Base-by-base conservation (phyloP, 2,113 vertebrate species). In the Mesitornis unicolor region DNA sequence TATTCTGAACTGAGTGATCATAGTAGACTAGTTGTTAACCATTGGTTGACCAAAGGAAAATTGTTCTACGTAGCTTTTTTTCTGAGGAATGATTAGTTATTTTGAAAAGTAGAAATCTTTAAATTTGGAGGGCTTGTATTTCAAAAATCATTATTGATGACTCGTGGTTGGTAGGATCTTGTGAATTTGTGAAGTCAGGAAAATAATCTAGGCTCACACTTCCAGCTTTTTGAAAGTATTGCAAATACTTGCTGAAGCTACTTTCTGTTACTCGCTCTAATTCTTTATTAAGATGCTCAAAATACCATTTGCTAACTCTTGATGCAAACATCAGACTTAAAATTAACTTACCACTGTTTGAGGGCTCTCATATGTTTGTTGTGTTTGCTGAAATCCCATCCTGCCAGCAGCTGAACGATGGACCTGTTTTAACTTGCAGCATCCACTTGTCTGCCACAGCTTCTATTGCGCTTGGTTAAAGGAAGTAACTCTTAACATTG, bases 241-340 rank as follows among this genome's bases (percentile, higher is more conserved):
- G 43, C 16, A 70, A 88, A 40, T 70, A 60, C n/a, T 75, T 65
- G 24, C 60, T 75, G 71, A 84, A 51, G 19, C 51, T 87, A 2
- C 64, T 84, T 90, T 48, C 60, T 92, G 6, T 79, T 89, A 43
- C 45, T 75, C 53, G 50, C 56, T 74, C 60, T 89, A 48, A 53
- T 80, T 93, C 78, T 94, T 73, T 79, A 53, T 82, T 85, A 70
- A 73, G 75, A 24, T 2, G 48, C 83, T 84, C 93, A 65, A 68
- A 92, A 69, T 57, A 38, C 3, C 2, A 26, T 78, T 86, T 95
- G 31, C 93, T 95, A 90, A 90, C 84, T 92, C 69, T 38, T 73
- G n/a, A 57, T 78, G 69, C 28, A 87, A 42, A 33, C 82, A 63
- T 48, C 28, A 59, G 61, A 69, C n/a, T 84, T 80, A 36, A 35